Base-by-base conservation (phyloP, 2,113 vertebrate species). In the Fulica atra region DNA sequence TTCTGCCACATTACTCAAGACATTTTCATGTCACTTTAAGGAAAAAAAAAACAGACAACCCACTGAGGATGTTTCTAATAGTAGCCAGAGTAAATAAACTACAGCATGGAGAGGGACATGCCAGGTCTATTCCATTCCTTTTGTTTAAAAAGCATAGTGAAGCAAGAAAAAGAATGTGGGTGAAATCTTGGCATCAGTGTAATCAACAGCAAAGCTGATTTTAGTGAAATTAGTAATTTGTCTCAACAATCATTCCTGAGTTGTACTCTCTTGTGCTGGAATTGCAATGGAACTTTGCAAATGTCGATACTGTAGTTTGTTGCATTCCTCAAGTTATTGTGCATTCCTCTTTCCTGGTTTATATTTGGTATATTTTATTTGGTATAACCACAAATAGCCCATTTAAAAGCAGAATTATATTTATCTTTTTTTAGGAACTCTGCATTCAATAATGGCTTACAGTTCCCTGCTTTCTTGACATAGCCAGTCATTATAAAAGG, bases 121-220 rank as follows among this genome's bases (percentile, higher is more conserved):
- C 4, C 42, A 59, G 16, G 14, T 3, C 0, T 54, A 38, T 48
- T 78, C 18, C 21, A 21, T 42, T 68, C 23, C 42, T 74, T 83
- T 78, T 17, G 4, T 18, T 79, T 54, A 86, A 79, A 66, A 56
- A 81, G 25, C 36, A 21, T 23, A 66, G 83, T 64, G 31, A 20
- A 73, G 10, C 20, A 33, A 60, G 25, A 23, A 74, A 11, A 35
- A 66, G 5, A 48, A 11, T 0, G 0, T 8, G 3, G n/a, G 16
- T 81, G 20, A 82, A 89, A 65, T 65, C 24, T 71, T 82, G 40
- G 3, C 44, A 25, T 53, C 36, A 5, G 11, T 28, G 29, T 33
- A 35, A 54, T 66, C 20, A 76, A 15, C n/a, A 51, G 18, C 53
- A 88, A 87, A 48, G n/a, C 50, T 79, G 60, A 71, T 63, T 90